phyloP scores from a whole-genome alignment of 2,797 vertebrate genomes.

The Takifugu ocellatus region DNA sequence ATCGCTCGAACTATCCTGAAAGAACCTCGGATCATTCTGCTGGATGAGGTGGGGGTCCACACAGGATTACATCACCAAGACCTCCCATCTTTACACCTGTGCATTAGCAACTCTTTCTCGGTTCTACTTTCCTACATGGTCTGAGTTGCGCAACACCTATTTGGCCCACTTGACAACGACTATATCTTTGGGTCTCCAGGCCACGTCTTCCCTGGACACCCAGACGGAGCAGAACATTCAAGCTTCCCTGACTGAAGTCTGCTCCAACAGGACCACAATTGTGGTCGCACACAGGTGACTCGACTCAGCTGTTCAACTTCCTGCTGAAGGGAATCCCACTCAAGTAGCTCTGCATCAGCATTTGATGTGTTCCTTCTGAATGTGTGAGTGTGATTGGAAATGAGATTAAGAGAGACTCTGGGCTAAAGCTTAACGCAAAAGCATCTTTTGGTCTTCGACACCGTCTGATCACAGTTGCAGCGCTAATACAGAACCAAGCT shows the following conservation, averaged over 20 bases:
- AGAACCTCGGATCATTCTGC: conserved; percentile 70
- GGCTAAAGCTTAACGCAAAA: background rate
- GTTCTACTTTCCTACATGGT: no score
- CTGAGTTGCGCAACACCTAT: background rate
- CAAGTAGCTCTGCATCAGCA: background rate
- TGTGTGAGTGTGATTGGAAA: no score
- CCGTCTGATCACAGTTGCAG: conserved; percentile 14
- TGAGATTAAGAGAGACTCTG: background rate
- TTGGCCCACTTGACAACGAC: background rate
- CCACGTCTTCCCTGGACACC: conserved; percentile 87
- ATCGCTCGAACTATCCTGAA: conserved; percentile 90
- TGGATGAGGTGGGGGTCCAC: conserved; percentile 57
- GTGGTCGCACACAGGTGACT: conserved; percentile 88
- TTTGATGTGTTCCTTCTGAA: background rate
- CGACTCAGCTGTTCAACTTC: background rate
- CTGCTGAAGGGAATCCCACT: background rate
- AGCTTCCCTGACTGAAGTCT: conserved; percentile 84
- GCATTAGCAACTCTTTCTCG: no score
- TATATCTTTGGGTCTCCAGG: conserved; percentile 61
- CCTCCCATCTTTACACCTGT: no score
- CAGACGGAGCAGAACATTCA: conserved; percentile 89
- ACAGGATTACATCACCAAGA: no score
- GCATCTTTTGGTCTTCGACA: background rate
- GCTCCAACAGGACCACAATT: conserved; percentile 82
- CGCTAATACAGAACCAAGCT: conserved; percentile 2